Percentiles rank a stretch among this genome's conserved stretches.
Conservation (phyloP, 1,140 invertebrate species). For the Brachionus plicatilis region DNA sequence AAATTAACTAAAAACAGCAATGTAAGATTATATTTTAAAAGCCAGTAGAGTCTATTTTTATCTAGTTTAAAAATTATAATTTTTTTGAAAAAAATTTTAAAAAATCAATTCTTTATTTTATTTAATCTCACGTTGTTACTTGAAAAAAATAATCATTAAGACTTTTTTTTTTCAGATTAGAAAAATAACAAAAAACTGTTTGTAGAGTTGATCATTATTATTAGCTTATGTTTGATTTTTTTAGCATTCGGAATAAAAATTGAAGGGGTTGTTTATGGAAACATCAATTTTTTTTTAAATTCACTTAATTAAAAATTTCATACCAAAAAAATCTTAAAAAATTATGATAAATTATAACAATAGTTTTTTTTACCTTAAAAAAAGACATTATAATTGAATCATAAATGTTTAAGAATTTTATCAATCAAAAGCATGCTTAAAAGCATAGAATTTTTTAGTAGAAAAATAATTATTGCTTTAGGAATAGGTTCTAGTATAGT, state of each 20-base stretch:
- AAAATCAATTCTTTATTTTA: too few relatives aligned
- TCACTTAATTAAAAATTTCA: neutral
- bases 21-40: neutral
- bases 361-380: neutral
- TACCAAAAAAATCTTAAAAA: neutral
- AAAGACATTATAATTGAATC: neutral
- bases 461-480: constrained; percentile 1
- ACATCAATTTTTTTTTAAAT: neutral
- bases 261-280: neutral
- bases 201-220: neutral
- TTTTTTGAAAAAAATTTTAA: too few relatives aligned
- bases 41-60: neutral
- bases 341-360: neutral
- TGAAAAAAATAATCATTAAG: too few relatives aligned
- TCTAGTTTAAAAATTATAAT: neutral
- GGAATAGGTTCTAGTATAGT: neutral
- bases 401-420: constrained; percentile 7
- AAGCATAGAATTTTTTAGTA: neutral
- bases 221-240: neutral
- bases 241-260: neutral
- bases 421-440: constrained; percentile 20
- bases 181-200: too few relatives aligned
- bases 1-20: neutral
- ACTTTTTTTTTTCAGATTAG: too few relatives aligned
- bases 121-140: too few relatives aligned